A percentile compares a stretch with the other conserved stretches of the same genome.
Conservation (phyloP, 2,888 invertebrate species). For the Eulithis prunata region DNA sequence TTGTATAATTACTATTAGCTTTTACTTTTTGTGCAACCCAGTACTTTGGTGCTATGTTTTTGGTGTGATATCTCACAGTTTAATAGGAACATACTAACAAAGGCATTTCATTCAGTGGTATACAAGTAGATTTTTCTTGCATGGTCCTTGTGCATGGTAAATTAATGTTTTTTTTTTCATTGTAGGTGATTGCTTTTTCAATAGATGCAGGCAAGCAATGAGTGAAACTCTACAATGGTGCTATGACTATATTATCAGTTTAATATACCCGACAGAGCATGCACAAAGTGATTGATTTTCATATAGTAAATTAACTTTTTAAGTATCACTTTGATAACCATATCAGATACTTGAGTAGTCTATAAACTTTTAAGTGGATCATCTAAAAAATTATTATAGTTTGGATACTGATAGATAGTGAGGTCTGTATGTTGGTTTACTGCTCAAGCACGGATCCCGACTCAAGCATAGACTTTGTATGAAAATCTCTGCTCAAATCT, state of each 20-base stretch:
- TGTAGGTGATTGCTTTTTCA: constrained; percentile 52
- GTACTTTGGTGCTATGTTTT: background rate
- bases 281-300: constrained; percentile 62
- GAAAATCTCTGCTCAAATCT: too few species aligned
- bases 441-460: too few species aligned
- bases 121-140: background rate
- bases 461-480: too few species aligned
- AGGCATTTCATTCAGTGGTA: background rate
- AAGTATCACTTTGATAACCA: constrained; percentile 8
- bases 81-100: constrained; percentile 7
- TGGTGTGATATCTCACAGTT: background rate
- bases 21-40: background rate
- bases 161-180: constrained; percentile 45
- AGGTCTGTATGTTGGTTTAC: too few species aligned
- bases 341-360: constrained; percentile 10
- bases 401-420: background rate
- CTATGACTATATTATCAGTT: constrained; percentile 56
- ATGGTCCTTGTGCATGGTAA: constrained; percentile 14
- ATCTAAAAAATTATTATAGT: background rate
- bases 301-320: constrained; percentile 26
- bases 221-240: constrained; percentile 59
- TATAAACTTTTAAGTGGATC: constrained; percentile 4
- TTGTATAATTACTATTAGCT: too few species aligned
- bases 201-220: constrained; percentile 59
- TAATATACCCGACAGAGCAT: constrained; percentile 48